Evolutionary conservation across 2,888 invertebrate species (phyloP).

Genomic region (Diplolepis rosae): DNA sequence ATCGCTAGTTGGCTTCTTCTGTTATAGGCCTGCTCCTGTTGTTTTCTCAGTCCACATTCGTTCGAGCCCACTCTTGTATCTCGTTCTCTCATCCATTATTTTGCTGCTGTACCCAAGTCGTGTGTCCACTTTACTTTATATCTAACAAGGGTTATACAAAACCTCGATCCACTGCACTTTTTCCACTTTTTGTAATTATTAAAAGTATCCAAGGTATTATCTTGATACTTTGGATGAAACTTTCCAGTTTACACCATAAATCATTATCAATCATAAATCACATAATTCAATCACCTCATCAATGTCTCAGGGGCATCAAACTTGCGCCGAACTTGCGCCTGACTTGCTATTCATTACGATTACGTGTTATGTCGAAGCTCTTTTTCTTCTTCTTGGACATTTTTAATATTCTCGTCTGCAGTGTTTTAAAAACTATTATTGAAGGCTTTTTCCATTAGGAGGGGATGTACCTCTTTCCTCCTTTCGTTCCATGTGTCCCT

Average conservation of each 20-base stretch:
- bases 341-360: slow-evolving; percentile 56
- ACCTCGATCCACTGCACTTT: neutral
- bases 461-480: neutral
- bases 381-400: slow-evolving; percentile 54
- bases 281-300: too few relatives aligned
- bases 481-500: too few relatives aligned
- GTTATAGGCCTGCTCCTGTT: slow-evolving; percentile 33
- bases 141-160: neutral
- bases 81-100: slow-evolving; percentile 63
- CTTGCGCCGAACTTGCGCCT: too few relatives aligned
- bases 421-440: slow-evolving; percentile 67
- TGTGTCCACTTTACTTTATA: neutral
- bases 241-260: too few relatives aligned
- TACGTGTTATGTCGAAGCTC: slow-evolving; percentile 9
- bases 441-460: slow-evolving; percentile 43
- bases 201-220: too few relatives aligned
- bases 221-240: too few relatives aligned
- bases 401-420: slow-evolving; percentile 69
- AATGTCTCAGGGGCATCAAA: too few relatives aligned
- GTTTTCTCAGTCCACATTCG: slow-evolving; percentile 36
- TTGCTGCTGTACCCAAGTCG: slow-evolving; percentile 61
- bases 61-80: slow-evolving; percentile 47
- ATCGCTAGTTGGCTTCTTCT: slow-evolving; percentile 4
- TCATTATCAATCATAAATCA: too few relatives aligned
- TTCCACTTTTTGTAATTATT: too few relatives aligned